Percentiles rank a stretch among this genome's conserved stretches.
These are phyloP conservation scores for Mobula hypostoma DNA, from an alignment of 2,113 vertebrate genomes.

Conservation along the genomic window DNA sequence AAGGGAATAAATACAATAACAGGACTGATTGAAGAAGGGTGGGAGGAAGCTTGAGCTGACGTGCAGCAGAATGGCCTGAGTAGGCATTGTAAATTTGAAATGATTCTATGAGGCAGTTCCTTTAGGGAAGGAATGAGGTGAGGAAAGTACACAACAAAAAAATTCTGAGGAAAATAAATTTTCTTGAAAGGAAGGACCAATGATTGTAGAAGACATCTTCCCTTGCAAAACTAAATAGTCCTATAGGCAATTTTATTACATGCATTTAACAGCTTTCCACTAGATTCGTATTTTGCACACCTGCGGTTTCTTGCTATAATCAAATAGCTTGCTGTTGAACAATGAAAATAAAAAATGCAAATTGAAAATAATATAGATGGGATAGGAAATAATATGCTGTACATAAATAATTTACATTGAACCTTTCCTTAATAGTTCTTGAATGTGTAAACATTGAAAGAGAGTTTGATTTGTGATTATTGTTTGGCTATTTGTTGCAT, in stretches of 20 bases:
- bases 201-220: neutral
- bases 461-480: conserved; percentile 18
- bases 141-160: neutral
- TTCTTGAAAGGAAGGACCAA: neutral
- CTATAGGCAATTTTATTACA: neutral
- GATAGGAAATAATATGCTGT: neutral
- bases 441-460: neutral
- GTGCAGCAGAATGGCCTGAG: neutral
- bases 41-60: neutral
- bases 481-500: neutral
- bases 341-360: neutral
- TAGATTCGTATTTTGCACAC: neutral
- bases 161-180: neutral
- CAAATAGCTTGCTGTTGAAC: neutral
- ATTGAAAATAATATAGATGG: neutral
- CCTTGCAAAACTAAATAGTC: neutral
- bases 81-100: neutral
- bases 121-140: neutral
- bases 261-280: neutral
- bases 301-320: neutral
- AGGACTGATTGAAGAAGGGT: no score
- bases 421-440: neutral
- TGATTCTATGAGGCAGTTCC: neutral
- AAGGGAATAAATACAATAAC: neutral
- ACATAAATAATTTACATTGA: neutral